Percentiles rank a stretch among this genome's conserved stretches.
These are phyloP conservation scores for Danio jaintianensis DNA, from an alignment of 2,797 vertebrate species.

Conservation along the genomic window DNA sequence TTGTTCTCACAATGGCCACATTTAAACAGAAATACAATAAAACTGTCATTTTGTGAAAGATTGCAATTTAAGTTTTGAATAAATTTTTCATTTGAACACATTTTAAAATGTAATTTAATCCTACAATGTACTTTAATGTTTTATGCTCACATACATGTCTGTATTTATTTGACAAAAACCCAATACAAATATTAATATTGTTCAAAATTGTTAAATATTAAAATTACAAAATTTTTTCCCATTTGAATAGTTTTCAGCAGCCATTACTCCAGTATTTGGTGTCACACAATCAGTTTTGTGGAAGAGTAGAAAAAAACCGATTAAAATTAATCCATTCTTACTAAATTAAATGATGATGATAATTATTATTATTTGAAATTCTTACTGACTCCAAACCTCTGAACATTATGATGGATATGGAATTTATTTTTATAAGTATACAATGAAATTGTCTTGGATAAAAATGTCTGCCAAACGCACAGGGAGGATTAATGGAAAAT, in stretches of 20 bases:
- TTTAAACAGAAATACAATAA: too few species aligned
- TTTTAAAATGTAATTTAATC: too few species aligned
- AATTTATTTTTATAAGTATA: not conserved
- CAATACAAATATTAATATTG: too few species aligned
- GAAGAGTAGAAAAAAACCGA: not conserved
- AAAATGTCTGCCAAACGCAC: constrained; percentile 2
- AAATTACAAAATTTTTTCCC: too few species aligned
- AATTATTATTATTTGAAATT: not conserved
- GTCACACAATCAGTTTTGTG: not conserved
- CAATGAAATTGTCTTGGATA: not conserved
- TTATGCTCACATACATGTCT: too few species aligned
- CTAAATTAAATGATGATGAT: not conserved
- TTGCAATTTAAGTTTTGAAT: too few species aligned
- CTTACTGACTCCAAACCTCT: not conserved
- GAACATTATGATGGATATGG: not conserved
- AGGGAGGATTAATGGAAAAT: constrained; percentile 1
- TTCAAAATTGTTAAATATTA: too few species aligned
- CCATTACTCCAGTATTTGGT: not conserved
- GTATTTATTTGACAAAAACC: too few species aligned
- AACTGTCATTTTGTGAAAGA: too few species aligned
- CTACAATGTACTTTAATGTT: too few species aligned
- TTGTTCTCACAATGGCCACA: too few species aligned
- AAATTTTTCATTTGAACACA: too few species aligned
- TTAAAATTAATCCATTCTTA: not conserved
- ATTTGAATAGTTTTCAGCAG: not conserved